Evolutionary conservation across 2,797 vertebrate genomes (phyloP), one percentile per base, ranked within the genome.

Genomic region (Artibeus lituratus): DNA sequence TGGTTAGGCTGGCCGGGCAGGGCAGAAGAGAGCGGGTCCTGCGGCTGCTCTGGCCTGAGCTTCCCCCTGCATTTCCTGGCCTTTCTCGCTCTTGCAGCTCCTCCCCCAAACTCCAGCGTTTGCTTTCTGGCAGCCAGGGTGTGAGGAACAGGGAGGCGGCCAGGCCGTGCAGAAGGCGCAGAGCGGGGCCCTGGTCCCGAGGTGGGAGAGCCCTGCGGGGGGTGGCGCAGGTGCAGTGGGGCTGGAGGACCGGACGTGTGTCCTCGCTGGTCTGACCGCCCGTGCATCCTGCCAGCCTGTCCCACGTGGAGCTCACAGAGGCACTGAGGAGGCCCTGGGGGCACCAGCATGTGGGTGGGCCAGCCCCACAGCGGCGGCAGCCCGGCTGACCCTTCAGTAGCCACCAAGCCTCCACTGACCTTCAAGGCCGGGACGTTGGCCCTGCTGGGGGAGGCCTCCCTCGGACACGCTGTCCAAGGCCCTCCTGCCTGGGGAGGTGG

Each of bases 341-440:
- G 44, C 35, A n/a, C 0, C 5, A 0, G 29, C 55, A 10, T 0
- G 1, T 39, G 3, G 39, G 26, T 87, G 24, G n/a, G 37, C 35
- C 35, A 49, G 93, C 67, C 62, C 78, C 22, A 0, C 0, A 44
- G 18, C 73, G n/a, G 9, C 44, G 44, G 70, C 47, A 53, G 10
- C 22, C 44, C 83, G 19, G 26, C 6, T 29, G 83, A n/a, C 47
- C 53, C 0, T 26, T 0, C 1, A 62, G 7, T 49, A 7, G 29
- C 93, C 44, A 32, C 18, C 37, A 15, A 74, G 55, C 59, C 7
- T 53, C n/a, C 0, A 0, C 2, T 49, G 44, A 32, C 44, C 10
- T 39, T 29, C 12, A 12, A 14, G 9, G 76, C 72, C 53, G 29
- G 57, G 62, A 85, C 6, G 0, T 16, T 44, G n/a, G 37, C 37